Evolutionary conservation across 2,888 invertebrate genomes (phyloP).

Genomic region (Agonopterix alstromeriana): DNA sequence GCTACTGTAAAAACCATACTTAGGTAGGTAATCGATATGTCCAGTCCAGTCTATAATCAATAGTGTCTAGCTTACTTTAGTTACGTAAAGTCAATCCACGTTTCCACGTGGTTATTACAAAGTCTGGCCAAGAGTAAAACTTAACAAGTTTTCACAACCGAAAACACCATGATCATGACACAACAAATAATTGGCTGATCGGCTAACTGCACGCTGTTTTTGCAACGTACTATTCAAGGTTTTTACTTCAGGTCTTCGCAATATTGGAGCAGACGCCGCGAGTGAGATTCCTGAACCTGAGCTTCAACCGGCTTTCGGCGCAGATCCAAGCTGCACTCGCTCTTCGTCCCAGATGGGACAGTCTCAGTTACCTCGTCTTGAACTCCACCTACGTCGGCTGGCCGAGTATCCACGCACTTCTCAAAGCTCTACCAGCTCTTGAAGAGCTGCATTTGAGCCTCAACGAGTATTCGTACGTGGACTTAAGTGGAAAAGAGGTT

Average conservation of each 20-base stretch:
- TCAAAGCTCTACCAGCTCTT: slow-evolving; percentile 85
- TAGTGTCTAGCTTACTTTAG: no score
- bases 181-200: slow-evolving; percentile 20
- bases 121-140: slow-evolving; percentile 9
- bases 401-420: slow-evolving; percentile 86
- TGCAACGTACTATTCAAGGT: slow-evolving; percentile 2
- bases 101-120: no score
- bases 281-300: slow-evolving; percentile 93
- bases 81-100: no score
- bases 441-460: slow-evolving; percentile 95
- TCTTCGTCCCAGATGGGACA: slow-evolving; percentile 70
- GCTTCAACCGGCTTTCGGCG: slow-evolving; percentile 89
- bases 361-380: slow-evolving; percentile 86
- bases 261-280: slow-evolving; percentile 92
- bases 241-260: slow-evolving; percentile 81
- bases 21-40: no score
- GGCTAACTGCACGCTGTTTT: slow-evolving; percentile 1
- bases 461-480: slow-evolving; percentile 89
- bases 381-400: slow-evolving; percentile 93
- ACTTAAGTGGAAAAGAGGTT: slow-evolving; percentile 73
- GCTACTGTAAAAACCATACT: no score
- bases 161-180: slow-evolving; percentile 21
- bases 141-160: background rate
- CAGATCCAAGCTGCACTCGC: slow-evolving; percentile 78
- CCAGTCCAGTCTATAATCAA: no score